phyloP scores from a whole-genome alignment of 2,888 invertebrate species.

The Rutpela maculata region DNA sequence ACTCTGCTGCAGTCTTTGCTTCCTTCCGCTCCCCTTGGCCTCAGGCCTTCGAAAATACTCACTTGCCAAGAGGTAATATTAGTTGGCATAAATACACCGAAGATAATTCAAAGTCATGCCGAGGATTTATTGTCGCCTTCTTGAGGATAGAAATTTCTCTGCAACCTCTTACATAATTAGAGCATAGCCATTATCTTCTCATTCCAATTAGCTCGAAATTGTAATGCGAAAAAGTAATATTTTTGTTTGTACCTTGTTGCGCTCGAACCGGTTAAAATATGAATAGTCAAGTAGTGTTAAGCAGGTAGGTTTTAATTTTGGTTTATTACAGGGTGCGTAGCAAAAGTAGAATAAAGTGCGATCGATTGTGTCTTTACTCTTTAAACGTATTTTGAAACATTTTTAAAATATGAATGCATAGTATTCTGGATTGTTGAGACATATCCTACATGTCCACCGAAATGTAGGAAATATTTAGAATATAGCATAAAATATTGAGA shows the following conservation, averaged over 20 bases:
- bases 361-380: no score
- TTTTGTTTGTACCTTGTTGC: neutral
- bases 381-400: no score
- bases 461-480: no score
- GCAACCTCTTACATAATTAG: constrained; percentile 11
- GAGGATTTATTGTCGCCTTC: constrained; percentile 43
- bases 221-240: neutral
- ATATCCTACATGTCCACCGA: no score
- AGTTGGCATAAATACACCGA: constrained; percentile 45
- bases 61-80: constrained; percentile 48
- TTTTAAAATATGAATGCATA: no score
- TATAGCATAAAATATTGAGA: no score
- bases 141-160: constrained; percentile 47
- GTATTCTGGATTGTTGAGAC: no score
- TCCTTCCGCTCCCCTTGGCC: constrained; percentile 64
- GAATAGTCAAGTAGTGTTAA: neutral
- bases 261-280: neutral
- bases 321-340: neutral
- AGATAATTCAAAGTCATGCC: constrained; percentile 50
- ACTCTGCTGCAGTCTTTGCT: constrained; percentile 71
- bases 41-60: constrained; percentile 55
- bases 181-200: neutral
- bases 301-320: neutral
- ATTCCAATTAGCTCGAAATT: neutral
- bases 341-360: no score